Base-by-base conservation (phyloP, 2,888 invertebrate genomes). In the Panzeria rudis region DNA sequence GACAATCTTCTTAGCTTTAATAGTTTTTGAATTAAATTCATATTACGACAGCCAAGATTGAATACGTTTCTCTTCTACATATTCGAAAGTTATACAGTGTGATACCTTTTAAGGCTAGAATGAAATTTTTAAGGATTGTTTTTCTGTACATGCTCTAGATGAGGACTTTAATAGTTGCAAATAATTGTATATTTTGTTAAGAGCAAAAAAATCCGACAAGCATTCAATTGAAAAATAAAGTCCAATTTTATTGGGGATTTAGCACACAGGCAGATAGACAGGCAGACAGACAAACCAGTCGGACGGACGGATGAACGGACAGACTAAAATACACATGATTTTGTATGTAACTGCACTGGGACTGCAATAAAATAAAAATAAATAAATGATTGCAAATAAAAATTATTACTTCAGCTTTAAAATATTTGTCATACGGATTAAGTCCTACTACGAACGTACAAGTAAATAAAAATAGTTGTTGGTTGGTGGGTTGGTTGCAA, bases 221-320 rank as follows among this genome's bases (percentile, higher is more conserved):
- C 25, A 68, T 56, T 81, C 69, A 81, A 81, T 78, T 81, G 84
- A 84, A 84, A 80, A 78, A 78, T 73, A 81, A 84, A 81, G 84
- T 81, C 77, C 61, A 68, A 77, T 78, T 84, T 84, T 81, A 84
- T 84, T 81, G 73, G 62, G 73, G 64, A 75, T 76, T 83, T 72
- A 71, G 54, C 15, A 23, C 62, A 72, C 25, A 17, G 11, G 13
- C 29, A 35, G 29, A 20, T 7, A 25, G 35, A 38, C 15, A 56
- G 8, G 17, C 29, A 25, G 35, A 38, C 15, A 66, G 9, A 44
- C 20, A 25, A 13, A 25, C 15, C 17, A 17, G 17, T 2, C 35
- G 15, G 11, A 35, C 20, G 9, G 52, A 17, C 23, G 1, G 11
- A 41, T 20, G 1, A 13, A 23, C n/a, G 5, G 35, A 13, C 35